A percentile compares a stretch with the other conserved stretches of the same genome.
Conservation (phyloP, 2,113 vertebrate species). For the Eudyptes chrysolophus region DNA sequence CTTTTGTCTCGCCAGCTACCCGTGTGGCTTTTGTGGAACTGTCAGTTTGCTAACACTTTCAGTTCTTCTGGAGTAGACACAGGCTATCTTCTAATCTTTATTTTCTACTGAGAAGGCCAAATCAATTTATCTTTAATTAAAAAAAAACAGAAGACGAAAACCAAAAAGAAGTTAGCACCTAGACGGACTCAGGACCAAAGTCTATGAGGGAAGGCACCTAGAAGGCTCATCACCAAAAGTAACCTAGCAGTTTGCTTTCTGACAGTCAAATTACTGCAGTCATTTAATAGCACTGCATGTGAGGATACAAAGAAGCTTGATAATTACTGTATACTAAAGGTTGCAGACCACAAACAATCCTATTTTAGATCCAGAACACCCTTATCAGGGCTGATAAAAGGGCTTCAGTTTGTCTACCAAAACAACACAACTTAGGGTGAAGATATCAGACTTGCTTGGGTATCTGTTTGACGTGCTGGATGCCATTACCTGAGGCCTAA, state of each 20-base stretch:
- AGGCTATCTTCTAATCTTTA: background rate
- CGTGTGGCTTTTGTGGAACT: background rate
- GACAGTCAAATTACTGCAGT: background rate
- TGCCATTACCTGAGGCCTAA: background rate
- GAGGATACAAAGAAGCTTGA: background rate
- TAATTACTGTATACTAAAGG: background rate
- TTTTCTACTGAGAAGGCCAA: background rate
- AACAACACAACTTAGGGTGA: background rate
- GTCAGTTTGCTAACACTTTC: background rate
- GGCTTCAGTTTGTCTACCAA: background rate
- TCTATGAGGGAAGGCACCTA: background rate
- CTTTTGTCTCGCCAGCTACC: background rate
- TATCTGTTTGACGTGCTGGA: background rate
- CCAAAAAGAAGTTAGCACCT: background rate
- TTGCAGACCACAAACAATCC: background rate
- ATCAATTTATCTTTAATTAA: background rate
- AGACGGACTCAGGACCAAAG: background rate
- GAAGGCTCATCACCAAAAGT: background rate
- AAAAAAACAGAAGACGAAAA: background rate
- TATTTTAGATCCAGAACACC: background rate
- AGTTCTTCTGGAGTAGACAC: background rate
- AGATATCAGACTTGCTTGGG: background rate
- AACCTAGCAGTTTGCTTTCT: background rate
- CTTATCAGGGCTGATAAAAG: background rate
- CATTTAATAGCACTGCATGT: background rate